Conservation (phyloP, 2,888 invertebrate genomes). For the Polymixis lichenea region DNA sequence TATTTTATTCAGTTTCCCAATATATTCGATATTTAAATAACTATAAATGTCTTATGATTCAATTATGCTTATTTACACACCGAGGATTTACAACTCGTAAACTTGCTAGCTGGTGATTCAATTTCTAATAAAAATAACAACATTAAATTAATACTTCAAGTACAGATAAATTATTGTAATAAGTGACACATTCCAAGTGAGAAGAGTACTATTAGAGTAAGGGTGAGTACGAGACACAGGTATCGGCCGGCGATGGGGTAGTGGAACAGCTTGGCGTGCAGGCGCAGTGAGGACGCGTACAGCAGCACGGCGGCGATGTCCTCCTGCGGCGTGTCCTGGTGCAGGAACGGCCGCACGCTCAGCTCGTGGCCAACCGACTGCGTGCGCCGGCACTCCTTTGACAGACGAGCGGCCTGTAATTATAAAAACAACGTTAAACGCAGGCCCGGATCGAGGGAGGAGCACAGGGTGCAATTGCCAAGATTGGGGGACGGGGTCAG, state of each 20-base stretch:
- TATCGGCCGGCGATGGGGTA: constrained; percentile 93
- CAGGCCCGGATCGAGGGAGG: no score
- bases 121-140: constrained; percentile 15
- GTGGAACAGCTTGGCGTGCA: constrained; percentile 94
- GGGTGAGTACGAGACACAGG: constrained; percentile 91
- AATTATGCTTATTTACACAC: constrained; percentile 37
- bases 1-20: constrained; percentile 38
- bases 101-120: constrained; percentile 20
- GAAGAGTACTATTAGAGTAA: constrained; percentile 91
- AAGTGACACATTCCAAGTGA: constrained; percentile 94
- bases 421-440: background rate
- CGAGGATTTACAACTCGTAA: constrained; percentile 43
- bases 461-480: no score
- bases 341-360: constrained; percentile 94
- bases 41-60: constrained; percentile 13
- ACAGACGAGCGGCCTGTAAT: constrained; percentile 93
- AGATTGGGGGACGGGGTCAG: no score
- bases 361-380: constrained; percentile 95
- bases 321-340: constrained; percentile 94
- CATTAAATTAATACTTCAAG: constrained; percentile 17
- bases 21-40: background rate
- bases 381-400: constrained; percentile 93
- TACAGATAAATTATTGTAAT: constrained; percentile 78
- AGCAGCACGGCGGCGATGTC: constrained; percentile 94
- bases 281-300: constrained; percentile 93